Base-by-base conservation (phyloP, 2,888 invertebrate species). In the Augiades crinisus region DNA sequence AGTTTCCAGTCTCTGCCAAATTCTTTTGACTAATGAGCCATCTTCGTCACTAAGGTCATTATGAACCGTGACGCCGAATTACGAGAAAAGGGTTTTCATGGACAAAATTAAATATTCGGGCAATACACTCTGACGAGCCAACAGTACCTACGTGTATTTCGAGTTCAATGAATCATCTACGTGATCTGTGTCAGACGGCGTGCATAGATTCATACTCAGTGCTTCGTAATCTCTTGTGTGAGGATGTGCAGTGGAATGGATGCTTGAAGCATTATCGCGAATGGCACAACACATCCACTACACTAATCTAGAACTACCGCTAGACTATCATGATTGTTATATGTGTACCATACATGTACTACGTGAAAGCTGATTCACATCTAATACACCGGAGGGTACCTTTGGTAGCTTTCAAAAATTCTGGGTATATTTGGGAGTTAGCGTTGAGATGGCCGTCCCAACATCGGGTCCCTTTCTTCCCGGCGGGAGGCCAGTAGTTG, bases 391-490 rank as follows among this genome's bases (percentile, higher is more conserved):
- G 54, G n/a, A 60, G 59, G 68, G 72, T 86, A 86, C 86, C 86
- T 84, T 85, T 80, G 27, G 81, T 78, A 58, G 81, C 75, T 64
- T 69, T 78, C 78, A 85, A 71, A 61, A 84, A 81, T 53, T 82
- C 76, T 58, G 83, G 72, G 62, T 76, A 75, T 55, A 80, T 59
- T 66, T 81, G 69, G 51, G 77, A 75, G 34, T 72, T 72, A 40
- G 71, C 57, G 69, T 84, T 81, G 62, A 84, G 75, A 58, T 77
- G 76, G 52, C 82, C 79, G 46, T 83, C 75, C 84, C 85, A 86
- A 64, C 75, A 71, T 30, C 67, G 65, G 67, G 72, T 72, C 49
- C 59, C 58, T 50, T 73, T 62, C 55, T 61, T 59, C 55, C 72
- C 69, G 45, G 50, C 54, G 27, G 86, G 87, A 2, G 87, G 87